Evolutionary conservation across 2,888 invertebrate species (phyloP).

Genomic region (Hypolimnas misippus): DNA sequence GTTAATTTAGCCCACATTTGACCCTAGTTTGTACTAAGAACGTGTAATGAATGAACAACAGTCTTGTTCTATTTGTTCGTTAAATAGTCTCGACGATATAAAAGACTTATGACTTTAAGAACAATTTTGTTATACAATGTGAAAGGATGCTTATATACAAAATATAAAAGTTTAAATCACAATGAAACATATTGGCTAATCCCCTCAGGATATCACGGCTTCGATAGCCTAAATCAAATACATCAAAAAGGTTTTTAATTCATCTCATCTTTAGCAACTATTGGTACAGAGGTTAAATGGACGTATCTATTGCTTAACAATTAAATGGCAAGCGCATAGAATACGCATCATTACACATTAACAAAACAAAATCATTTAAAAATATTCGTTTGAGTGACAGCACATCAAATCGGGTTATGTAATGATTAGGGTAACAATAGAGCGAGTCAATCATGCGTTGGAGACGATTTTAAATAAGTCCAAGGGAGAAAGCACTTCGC

Average conservation of each 20-base stretch:
- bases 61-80: constrained; percentile 5
- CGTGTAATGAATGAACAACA: constrained; percentile 25
- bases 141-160: neutral
- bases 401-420: constrained; percentile 73
- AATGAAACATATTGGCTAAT: constrained; percentile 28
- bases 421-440: constrained; percentile 73
- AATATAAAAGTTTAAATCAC: neutral
- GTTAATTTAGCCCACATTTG: constrained; percentile 42
- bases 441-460: constrained; percentile 73
- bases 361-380: constrained; percentile 72
- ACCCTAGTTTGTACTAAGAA: constrained; percentile 27
- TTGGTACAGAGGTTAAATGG: constrained; percentile 68
- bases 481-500: constrained; percentile 76
- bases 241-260: constrained; percentile 37
- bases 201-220: constrained; percentile 22
- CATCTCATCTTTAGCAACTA: constrained; percentile 36
- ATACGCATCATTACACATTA: constrained; percentile 80
- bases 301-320: constrained; percentile 73
- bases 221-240: constrained; percentile 27
- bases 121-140: neutral
- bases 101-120: neutral
- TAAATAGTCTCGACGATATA: neutral
- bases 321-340: constrained; percentile 79
- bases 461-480: constrained; percentile 82
- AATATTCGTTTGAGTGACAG: constrained; percentile 73